A percentile compares a stretch with the other conserved stretches of the same genome.
These are phyloP conservation scores for Carassius auratus DNA, from an alignment of 2,113 vertebrate species.

Conservation along the genomic window DNA sequence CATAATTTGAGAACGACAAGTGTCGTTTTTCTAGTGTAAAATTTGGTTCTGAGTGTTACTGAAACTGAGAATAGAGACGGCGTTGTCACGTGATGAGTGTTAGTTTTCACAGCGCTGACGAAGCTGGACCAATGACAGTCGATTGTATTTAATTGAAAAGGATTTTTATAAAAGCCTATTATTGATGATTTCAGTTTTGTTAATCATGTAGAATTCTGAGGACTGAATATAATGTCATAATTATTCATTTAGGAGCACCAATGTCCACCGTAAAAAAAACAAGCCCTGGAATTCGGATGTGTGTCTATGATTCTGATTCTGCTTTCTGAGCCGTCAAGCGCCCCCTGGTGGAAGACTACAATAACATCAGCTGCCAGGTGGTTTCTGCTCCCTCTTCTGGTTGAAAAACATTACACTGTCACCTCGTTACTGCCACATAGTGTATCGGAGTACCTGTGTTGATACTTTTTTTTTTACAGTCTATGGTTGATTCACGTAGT, in stretches of 20 bases:
- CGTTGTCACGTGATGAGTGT: background rate
- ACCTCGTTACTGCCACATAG: background rate
- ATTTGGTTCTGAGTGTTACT: background rate
- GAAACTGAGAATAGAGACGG: background rate
- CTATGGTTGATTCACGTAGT: too few species aligned
- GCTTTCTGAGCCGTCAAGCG: background rate
- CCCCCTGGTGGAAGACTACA: background rate
- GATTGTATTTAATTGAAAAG: background rate
- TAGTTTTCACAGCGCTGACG: background rate
- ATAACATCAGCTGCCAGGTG: background rate
- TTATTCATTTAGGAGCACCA: background rate
- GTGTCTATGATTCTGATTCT: background rate
- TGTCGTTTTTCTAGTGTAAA: background rate
- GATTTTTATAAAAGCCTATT: background rate
- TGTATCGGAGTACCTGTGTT: background rate
- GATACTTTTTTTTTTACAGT: too few species aligned
- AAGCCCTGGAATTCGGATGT: background rate
- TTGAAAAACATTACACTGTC: background rate
- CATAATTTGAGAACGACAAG: background rate
- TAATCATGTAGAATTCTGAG: background rate
- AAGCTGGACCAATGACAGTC: background rate
- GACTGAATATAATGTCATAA: too few species aligned
- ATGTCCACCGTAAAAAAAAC: background rate
- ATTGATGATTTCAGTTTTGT: background rate
- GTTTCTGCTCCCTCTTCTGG: slow-evolving; percentile 5